These are phyloP conservation scores for Falco rusticolus DNA, from an alignment of 2,797 vertebrate genomes.

Conservation along the genomic window DNA sequence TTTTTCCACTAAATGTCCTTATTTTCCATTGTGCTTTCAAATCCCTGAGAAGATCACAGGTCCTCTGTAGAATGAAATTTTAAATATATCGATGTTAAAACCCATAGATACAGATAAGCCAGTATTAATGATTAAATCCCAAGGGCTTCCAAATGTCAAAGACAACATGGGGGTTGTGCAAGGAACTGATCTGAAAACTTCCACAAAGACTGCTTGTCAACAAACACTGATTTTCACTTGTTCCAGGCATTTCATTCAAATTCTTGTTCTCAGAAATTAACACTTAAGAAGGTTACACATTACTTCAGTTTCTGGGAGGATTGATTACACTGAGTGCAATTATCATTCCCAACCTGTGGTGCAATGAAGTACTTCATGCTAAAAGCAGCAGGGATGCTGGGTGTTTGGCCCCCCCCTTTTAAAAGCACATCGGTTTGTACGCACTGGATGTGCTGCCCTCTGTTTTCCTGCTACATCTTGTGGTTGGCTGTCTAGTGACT, in stretches of 20 bases:
- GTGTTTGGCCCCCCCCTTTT: neutral
- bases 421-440: neutral
- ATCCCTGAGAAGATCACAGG: neutral
- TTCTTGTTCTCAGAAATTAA: neutral
- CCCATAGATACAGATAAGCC: neutral
- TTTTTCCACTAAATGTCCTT: neutral
- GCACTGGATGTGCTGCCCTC: neutral
- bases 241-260: neutral
- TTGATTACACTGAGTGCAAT: neutral
- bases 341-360: neutral
- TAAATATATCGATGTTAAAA: neutral
- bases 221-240: neutral
- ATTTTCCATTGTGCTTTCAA: neutral
- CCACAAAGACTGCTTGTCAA: rapidly evolving
- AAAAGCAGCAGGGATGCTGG: neutral
- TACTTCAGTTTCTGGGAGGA: neutral
- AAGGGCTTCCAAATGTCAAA: constrained; percentile 23
- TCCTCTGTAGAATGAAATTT: neutral
- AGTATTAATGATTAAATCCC: neutral
- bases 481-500: neutral
- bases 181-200: neutral
- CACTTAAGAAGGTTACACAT: neutral
- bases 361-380: neutral
- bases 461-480: neutral
- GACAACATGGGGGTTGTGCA: neutral